phyloP scores from a whole-genome alignment of 1,140 invertebrate species.

The Tachypleus tridentatus region DNA sequence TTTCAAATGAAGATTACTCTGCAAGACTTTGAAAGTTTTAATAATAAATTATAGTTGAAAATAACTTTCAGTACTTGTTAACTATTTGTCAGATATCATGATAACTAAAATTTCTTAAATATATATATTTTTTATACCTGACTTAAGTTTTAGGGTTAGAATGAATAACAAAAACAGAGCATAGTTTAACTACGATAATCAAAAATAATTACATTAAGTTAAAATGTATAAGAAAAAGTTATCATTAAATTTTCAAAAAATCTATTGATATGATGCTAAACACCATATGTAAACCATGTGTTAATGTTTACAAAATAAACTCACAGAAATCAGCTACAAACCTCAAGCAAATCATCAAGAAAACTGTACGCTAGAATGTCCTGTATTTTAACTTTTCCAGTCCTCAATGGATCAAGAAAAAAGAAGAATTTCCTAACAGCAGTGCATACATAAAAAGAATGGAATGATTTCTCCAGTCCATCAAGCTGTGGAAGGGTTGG shows the following conservation, averaged over 20 bases:
- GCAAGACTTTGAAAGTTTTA: too few species aligned
- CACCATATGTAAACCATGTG: too few species aligned
- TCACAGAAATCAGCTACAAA: conserved; percentile 28
- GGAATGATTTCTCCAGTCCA: conserved; percentile 81
- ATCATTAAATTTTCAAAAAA: too few species aligned
- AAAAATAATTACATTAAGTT: conserved; percentile 2
- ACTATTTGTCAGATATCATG: too few species aligned
- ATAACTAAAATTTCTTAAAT: too few species aligned
- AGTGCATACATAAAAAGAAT: conserved; percentile 92
- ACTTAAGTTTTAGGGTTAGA: too few species aligned
- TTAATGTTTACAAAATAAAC: not conserved
- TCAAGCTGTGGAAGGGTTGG: conserved; percentile 76
- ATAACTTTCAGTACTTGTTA: too few species aligned
- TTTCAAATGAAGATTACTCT: too few species aligned
- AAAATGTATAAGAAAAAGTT: not conserved
- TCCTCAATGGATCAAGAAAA: conserved; percentile 78
- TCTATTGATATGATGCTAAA: too few species aligned
- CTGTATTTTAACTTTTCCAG: conserved; percentile 74
- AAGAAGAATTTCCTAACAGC: conserved; percentile 91
- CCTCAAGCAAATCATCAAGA: conserved; percentile 79
- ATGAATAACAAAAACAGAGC: too few species aligned
- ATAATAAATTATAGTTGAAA: too few species aligned
- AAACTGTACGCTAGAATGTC: conserved; percentile 85
- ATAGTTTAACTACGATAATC: not conserved
- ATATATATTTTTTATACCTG: too few species aligned